A percentile compares a stretch with the other conserved stretches of the same genome.
Evolutionary conservation across 2,113 vertebrate species (phyloP).

Genomic region (Picathartes gymnocephalus): DNA sequence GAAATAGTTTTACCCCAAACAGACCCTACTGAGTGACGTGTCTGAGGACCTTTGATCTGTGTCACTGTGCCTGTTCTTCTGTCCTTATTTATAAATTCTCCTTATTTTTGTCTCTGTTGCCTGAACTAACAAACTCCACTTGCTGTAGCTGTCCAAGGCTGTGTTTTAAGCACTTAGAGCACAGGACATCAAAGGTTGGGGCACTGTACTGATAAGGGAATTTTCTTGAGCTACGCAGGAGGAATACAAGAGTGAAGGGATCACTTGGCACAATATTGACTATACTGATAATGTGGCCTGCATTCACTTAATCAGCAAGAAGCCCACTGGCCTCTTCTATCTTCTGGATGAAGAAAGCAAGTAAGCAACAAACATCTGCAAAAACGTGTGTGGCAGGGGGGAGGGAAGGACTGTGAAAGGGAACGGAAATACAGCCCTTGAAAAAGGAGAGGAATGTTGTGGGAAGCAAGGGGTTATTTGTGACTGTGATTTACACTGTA

Average conservation of each 20-base stretch:
- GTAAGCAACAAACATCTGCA: conserved; percentile 72
- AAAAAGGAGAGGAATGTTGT: not conserved
- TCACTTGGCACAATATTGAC: conserved; percentile 97
- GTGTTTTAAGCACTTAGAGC: not conserved
- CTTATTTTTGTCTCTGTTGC: not conserved
- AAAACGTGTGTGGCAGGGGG: not conserved
- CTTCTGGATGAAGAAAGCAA: conserved; percentile 98
- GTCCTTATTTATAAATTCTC: not conserved
- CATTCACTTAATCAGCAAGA: conserved; percentile 97
- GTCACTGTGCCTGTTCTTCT: not conserved
- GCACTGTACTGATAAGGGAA: conserved; percentile 19
- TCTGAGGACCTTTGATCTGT: not conserved
- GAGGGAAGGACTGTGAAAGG: not conserved
- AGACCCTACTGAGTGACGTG: not conserved
- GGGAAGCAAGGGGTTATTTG: not conserved
- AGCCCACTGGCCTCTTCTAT: conserved; percentile 94
- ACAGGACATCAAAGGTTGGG: not conserved
- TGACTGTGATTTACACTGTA: not conserved
- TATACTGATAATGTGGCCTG: conserved; percentile 97
- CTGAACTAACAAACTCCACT: conserved; percentile 23
- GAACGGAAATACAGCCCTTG: not conserved
- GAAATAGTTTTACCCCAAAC: not conserved
- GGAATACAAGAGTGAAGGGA: conserved; percentile 95
- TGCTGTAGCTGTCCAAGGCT: not conserved
- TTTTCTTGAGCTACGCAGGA: conserved; percentile 78